These are phyloP conservation scores for Pelosia muscerda DNA, from an alignment of 2,888 invertebrate genomes.

Conservation along the genomic window DNA sequence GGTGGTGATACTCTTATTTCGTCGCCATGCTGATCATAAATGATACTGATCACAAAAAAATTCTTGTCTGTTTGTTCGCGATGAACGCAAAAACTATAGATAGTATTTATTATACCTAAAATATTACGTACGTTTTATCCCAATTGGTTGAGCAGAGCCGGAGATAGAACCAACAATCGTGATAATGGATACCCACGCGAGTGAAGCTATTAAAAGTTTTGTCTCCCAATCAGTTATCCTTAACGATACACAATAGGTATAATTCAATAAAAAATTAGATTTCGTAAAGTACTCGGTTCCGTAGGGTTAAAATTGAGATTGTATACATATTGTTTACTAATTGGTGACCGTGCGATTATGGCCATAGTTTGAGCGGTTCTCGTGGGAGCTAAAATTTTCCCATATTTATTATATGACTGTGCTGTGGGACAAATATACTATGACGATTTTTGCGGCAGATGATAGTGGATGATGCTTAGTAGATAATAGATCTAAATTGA, in stretches of 20 bases:
- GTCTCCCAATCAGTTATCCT: neutral
- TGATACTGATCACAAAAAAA: no score
- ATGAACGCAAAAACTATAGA: no score
- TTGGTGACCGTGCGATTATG: constrained; percentile 52
- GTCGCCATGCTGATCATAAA: no score
- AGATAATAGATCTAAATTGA: constrained; percentile 31
- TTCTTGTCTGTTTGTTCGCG: no score
- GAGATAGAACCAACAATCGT: no score
- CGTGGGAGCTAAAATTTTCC: constrained; percentile 52
- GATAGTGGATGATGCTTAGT: no score
- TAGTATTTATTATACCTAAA: no score
- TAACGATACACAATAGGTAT: constrained; percentile 1
- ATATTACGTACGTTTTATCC: no score
- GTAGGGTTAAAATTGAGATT: constrained; percentile 36
- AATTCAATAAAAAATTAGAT: constrained; percentile 28
- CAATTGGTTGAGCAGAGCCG: no score
- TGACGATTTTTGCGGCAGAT: constrained; percentile 40
- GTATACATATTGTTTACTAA: constrained; percentile 51
- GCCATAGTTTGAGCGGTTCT: constrained; percentile 39
- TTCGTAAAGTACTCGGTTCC: constrained; percentile 41
- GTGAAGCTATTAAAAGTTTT: neutral
- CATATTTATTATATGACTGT: constrained; percentile 48
- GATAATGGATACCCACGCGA: no score
- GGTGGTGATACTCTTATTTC: no score
- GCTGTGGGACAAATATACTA: constrained; percentile 48